These are phyloP conservation scores for Pachypsylla venusta DNA, from an alignment of 1,140 invertebrate genomes.

Conservation along the genomic window DNA sequence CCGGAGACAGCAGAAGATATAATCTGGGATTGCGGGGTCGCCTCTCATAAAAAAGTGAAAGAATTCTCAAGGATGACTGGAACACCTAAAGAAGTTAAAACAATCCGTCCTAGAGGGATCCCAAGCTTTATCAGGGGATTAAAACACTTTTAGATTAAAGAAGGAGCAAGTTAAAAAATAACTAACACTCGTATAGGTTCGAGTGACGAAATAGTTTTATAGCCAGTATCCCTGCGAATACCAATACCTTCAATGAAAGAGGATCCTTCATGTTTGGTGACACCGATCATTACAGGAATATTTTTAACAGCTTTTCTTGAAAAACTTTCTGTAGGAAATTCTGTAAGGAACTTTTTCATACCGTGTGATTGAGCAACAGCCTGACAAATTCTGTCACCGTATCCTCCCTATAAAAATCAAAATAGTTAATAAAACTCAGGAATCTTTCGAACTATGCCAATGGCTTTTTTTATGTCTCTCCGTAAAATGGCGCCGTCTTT, in stretches of 20 bases:
- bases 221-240: neutral
- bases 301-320: conserved; percentile 18
- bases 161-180: neutral
- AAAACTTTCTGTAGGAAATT: conserved; percentile 20
- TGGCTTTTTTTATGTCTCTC: too few species aligned
- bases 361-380: conserved; percentile 22
- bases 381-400: conserved; percentile 15
- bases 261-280: conserved; percentile 26
- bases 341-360: conserved; percentile 18
- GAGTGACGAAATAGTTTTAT: neutral
- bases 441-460: too few species aligned
- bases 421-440: too few species aligned
- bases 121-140: neutral
- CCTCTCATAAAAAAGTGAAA: too few species aligned
- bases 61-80: too few species aligned
- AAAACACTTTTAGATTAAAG: neutral
- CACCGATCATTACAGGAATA: conserved; percentile 24
- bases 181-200: neutral
- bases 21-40: too few species aligned
- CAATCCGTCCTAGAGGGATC: neutral
- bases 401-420: neutral
- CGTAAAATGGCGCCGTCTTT: too few species aligned
- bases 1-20: too few species aligned
- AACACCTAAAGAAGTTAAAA: neutral
- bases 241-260: conserved; percentile 25